A percentile compares a stretch with the other conserved stretches of the same genome.
Evolutionary conservation across 2,797 vertebrate species (phyloP).

Genomic region (Carduelis carduelis): DNA sequence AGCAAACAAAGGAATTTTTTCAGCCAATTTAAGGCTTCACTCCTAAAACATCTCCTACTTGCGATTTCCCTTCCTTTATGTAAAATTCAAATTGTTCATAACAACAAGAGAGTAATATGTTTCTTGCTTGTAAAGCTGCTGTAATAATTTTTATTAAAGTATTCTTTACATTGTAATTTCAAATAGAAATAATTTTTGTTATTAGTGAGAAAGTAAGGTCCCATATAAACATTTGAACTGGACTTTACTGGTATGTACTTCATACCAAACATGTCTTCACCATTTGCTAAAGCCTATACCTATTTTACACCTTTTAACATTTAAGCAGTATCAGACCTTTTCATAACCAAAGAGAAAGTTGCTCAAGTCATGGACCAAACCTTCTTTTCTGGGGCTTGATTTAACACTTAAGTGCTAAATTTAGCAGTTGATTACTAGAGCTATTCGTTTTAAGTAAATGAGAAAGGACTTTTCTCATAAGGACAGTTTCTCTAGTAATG

Average conservation of each 20-base stretch:
- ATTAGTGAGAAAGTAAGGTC: background rate
- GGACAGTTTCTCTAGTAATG: background rate
- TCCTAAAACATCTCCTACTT: background rate
- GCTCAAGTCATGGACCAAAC: background rate
- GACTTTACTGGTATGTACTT: background rate
- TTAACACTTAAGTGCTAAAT: background rate
- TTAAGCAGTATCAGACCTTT: background rate
- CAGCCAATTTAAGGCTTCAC: background rate
- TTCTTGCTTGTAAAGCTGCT: background rate
- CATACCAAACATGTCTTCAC: background rate
- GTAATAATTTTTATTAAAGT: rapidly evolving
- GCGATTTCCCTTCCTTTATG: background rate
- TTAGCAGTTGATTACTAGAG: background rate
- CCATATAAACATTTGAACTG: background rate
- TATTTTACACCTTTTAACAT: background rate
- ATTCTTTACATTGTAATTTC: background rate
- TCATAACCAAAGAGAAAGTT: background rate
- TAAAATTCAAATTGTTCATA: background rate
- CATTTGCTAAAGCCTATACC: background rate
- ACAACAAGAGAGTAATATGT: background rate
- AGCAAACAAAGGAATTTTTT: background rate
- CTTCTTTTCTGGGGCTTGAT: background rate
- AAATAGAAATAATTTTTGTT: background rate
- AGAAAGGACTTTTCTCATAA: background rate
- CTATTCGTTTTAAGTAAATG: background rate